Conservation (phyloP, 2,113 vertebrate genomes). For the Pipra filicauda region DNA sequence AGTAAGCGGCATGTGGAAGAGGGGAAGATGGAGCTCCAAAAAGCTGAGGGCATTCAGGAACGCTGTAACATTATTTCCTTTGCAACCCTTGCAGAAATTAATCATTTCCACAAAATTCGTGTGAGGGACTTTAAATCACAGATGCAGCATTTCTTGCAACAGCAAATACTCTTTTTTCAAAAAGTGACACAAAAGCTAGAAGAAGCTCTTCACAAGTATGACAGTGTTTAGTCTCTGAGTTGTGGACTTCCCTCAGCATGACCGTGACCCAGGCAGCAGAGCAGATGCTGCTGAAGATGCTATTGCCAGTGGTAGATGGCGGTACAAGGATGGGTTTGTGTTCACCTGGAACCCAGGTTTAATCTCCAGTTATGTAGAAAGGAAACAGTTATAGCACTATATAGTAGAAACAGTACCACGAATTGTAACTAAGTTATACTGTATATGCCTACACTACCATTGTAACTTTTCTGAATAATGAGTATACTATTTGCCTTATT, state of each 20-base stretch:
- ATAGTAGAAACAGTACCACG: slow-evolving; percentile 77
- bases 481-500: slow-evolving; percentile 85
- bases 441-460: slow-evolving; percentile 82
- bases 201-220: slow-evolving; percentile 93
- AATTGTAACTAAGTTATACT: slow-evolving; percentile 81
- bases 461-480: slow-evolving; percentile 76
- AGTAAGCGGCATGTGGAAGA: slow-evolving; percentile 95
- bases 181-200: slow-evolving; percentile 95
- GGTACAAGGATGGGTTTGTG: slow-evolving; percentile 69
- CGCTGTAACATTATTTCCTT: slow-evolving; percentile 98
- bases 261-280: neutral
- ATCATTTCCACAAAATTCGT: slow-evolving; percentile 95
- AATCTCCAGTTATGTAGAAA: slow-evolving; percentile 65
- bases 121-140: slow-evolving; percentile 95
- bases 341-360: slow-evolving; percentile 40
- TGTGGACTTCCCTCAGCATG: neutral
- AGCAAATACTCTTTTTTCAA: slow-evolving; percentile 96
- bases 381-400: slow-evolving; percentile 72
- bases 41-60: slow-evolving; percentile 90
- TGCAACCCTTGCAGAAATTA: slow-evolving; percentile 96
- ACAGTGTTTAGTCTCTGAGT: slow-evolving; percentile 81
- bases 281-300: slow-evolving; percentile 61
- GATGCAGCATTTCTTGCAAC: slow-evolving; percentile 95
- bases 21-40: slow-evolving; percentile 93
- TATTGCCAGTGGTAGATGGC: slow-evolving; percentile 54